Conservation (phyloP, 1,140 invertebrate species). For the Caerostris extrusa region DNA sequence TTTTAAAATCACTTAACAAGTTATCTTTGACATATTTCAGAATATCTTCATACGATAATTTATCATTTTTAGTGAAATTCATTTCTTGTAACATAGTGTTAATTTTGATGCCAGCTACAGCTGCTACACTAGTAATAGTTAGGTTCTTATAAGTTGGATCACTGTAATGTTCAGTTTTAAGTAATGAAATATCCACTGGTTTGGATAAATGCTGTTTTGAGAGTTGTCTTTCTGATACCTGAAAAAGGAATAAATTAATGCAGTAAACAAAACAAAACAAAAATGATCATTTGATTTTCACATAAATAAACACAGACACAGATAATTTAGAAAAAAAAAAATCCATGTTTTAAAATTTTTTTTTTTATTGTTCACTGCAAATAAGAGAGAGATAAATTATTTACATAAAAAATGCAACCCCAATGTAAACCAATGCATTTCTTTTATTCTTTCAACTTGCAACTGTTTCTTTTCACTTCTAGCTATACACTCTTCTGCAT, state of each 20-base stretch:
- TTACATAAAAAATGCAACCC: too few species aligned
- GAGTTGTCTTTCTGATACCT: conserved; percentile 47
- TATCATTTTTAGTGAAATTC: conserved; percentile 31
- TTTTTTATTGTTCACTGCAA: not conserved
- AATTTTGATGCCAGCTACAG: conserved; percentile 73
- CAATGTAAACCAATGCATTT: too few species aligned
- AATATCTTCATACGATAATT: conserved; percentile 8
- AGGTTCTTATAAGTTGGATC: conserved; percentile 49
- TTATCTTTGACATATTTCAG: conserved; percentile 62
- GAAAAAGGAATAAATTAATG: conserved; percentile 24
- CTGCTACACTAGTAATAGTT: conserved; percentile 68
- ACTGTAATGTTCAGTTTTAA: conserved; percentile 22
- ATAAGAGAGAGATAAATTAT: too few species aligned
- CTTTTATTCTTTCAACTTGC: too few species aligned
- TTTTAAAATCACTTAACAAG: conserved; percentile 62
- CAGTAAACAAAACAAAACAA: not conserved
- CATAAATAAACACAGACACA: not conserved
- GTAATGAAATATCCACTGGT: conserved; percentile 13
- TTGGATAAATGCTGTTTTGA: conserved; percentile 64
- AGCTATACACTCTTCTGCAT: too few species aligned
- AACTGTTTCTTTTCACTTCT: too few species aligned
- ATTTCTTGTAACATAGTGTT: conserved; percentile 67
- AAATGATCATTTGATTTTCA: not conserved
- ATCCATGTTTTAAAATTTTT: conserved; percentile 5
- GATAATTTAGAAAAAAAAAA: not conserved